Evolutionary conservation across 2,888 invertebrate species (phyloP), one percentile per base, ranked within the genome.

Genomic region (Hartigia nigra): DNA sequence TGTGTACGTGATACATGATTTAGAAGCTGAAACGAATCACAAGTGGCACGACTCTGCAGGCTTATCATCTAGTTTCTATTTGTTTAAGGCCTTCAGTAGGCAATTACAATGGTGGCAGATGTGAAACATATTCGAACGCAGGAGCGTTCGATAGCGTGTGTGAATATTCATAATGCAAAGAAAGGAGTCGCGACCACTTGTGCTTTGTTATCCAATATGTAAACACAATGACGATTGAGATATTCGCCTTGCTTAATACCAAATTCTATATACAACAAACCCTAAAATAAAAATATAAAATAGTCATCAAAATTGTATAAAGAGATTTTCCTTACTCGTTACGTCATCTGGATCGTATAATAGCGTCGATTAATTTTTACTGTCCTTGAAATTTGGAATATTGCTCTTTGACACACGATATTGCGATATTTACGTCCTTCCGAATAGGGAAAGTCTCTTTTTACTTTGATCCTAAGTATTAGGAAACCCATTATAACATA

Each of bases 401-500:
- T 55, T 55, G 4, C 23, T 55, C 23, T 55, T 55, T 23, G 23
- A 55, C 23, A 55, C 23, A 23, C 9, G 55, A 23, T 55, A 23
- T 55, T 55, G 55, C 1, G 9, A 55, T 23, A 55, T 23, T 23
- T 23, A 9, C 9, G 23, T 9, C 55, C 55, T 55, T 55, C 23
- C 3, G 23, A 55, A 23, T 55, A 55, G 55, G 72, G 72, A 72
- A 72, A 72, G 34, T 72, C 34, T 72, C 72, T 31, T 72, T 72
- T 34, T 72, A 72, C 72, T 72, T 72, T 34, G 32, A 72, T 72
- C 32, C 55, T 23, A 55, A 32, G 31, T 72, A 72, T 72, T 72
- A 72, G 34, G 31, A 78, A 72, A 37, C 79, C 85, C 78, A 80
- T 79, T 55, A 77, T 74, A 79, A 32, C 55, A 76, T 77, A 74